Base-by-base conservation (phyloP, 2,797 vertebrate genomes). In the Epinephelus awoara region DNA sequence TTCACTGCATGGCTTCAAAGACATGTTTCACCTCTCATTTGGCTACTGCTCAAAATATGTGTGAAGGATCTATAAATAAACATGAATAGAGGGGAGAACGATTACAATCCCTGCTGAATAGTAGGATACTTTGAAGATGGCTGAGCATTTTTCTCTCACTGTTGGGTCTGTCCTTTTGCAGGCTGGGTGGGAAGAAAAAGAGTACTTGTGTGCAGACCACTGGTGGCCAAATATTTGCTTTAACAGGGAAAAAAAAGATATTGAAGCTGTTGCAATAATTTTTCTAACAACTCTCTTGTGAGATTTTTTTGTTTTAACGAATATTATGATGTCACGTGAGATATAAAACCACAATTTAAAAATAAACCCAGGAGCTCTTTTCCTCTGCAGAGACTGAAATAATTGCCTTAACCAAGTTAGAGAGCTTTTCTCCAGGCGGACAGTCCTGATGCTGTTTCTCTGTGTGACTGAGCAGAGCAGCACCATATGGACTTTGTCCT, bases 1-100 rank as follows among this genome's bases (percentile, higher is more conserved):
- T 84, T 92, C 3, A 47, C 66, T 49, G 70, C 81, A 50, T 46
- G 66, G 71, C 84, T 91, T 94, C 91, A 86, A 88, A 91, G 87
- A 82, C 82, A 75, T 72, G 68, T 66, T 84, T 92, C 93, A 94
- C 92, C 92, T 92, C 90, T 92, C 89, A 91, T 94, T 94, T 92
- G 88, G 85, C 84, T 88, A 83, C 47, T 71, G 80, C 90, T 92
- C 86, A 80, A 91, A 93, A 89, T 86, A 85, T 91, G 90, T 91
- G 87, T 77, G 88, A 86, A 87, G 77, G 82, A 69, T 83, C 86
- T 91, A 95, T 94, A 93, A 95, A 95, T 95, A 95, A 94, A 93
- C 88, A 94, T 91, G 88, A 94, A 85, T 66, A 80, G 72, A 34
- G 46, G 5, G 77, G 77, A 77, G 86, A 88, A 50, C 0, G 72